Base-by-base conservation (phyloP, 2,888 invertebrate species). In the Dryomyza anilis region DNA sequence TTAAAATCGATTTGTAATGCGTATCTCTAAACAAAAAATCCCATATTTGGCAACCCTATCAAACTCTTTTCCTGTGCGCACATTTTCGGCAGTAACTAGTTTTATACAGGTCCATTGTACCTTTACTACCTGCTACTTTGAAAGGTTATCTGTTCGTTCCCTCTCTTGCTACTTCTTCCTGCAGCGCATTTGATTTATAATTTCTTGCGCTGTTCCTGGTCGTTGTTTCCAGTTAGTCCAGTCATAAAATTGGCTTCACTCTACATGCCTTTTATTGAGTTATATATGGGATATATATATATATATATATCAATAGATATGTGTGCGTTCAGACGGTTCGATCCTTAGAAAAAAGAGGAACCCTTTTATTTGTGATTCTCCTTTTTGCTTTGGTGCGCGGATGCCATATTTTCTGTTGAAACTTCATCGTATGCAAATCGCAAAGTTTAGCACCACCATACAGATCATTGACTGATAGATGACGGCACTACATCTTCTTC, bases 391-490 rank as follows among this genome's bases (percentile, higher is more conserved):
- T 39, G 39, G 14, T 3, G n/a, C 39, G 39, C 7, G 14, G n/a
- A 2, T 14, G 39, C 39, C 39, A 39, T 2, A 2, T n/a, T 3
- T 33, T 33, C 33, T n/a, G n/a, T n/a, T n/a, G n/a, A n/a, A n/a
- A n/a, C n/a, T n/a, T n/a, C n/a, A n/a, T n/a, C 36, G n/a, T 39
- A 36, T 39, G 56, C 25, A 56, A 39, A 25, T 33, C 39, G 14
- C 7, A 5, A 10, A n/a, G n/a, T n/a, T n/a, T n/a, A 36, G 36
- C 56, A 23, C 23, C 21, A 39, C 55, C 14, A 21, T 7, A 1
- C 23, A 36, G 33, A 36, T 55, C 19, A 33, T 21, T 36, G 36
- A 55, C 55, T 33, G 55, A 36, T 55, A 36, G 55, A 39, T 39
- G 36, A 52, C 25, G 7, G 39, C 36, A 21, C n/a, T 2, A 39